phyloP scores from a whole-genome alignment of 2,888 invertebrate genomes.

The Malachius bipustulatus region DNA sequence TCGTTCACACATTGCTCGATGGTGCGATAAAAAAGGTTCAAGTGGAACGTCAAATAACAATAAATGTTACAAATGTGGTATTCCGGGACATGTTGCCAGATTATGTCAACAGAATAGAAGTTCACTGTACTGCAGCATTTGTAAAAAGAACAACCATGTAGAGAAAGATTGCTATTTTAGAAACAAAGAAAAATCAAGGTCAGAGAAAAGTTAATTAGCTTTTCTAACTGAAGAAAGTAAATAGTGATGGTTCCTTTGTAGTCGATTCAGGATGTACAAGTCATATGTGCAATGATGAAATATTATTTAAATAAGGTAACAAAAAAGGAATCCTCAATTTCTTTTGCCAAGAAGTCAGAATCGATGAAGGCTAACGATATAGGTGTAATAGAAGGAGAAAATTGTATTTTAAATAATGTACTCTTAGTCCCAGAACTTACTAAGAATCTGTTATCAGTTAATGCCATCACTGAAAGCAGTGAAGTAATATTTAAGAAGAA shows the following conservation, averaged over 20 bases:
- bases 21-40: too few species aligned
- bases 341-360: conserved; percentile 5
- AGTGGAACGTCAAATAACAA: too few species aligned
- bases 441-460: conserved; percentile 5
- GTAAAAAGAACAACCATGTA: conserved; percentile 5
- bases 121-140: too few species aligned
- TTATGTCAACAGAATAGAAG: too few species aligned
- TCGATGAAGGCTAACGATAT: not conserved
- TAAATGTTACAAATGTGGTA: too few species aligned
- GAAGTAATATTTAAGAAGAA: not conserved
- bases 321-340: too few species aligned
- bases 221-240: conserved; percentile 2
- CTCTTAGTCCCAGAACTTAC: conserved; percentile 5
- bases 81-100: too few species aligned
- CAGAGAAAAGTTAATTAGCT: not conserved
- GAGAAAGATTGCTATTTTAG: conserved; percentile 8
- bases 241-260: conserved; percentile 1
- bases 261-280: conserved; percentile 5
- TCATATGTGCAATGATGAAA: conserved; percentile 7
- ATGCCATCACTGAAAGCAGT: not conserved
- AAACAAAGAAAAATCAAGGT: conserved; percentile 1
- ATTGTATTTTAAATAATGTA: conserved; percentile 4
- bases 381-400: conserved; percentile 2
- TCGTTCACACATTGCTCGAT: not conserved
- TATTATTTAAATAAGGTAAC: not conserved